Evolutionary conservation across 2,888 invertebrate species (phyloP).

Genomic region (Epinotia brunnichana): DNA sequence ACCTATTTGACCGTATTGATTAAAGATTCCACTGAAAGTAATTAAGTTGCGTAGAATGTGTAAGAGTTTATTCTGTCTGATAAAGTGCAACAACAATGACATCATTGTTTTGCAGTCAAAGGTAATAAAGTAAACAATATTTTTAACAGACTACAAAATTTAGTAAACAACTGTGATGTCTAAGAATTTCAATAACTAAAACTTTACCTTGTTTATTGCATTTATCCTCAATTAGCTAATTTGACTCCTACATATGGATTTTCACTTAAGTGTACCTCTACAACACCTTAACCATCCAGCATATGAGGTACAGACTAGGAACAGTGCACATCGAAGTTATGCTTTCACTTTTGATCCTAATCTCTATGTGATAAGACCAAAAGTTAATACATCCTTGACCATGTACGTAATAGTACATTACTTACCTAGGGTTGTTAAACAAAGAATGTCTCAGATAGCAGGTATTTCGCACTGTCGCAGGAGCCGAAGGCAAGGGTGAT

Average conservation of each 20-base stretch:
- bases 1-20: neutral
- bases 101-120: conserved; percentile 4
- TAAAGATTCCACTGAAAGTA: conserved; percentile 8
- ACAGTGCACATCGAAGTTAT: no score
- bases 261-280: no score
- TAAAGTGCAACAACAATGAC: conserved; percentile 16
- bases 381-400: no score
- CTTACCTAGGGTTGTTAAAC: no score
- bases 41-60: neutral
- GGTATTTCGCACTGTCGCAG: no score
- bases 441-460: no score
- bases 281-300: no score
- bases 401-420: no score
- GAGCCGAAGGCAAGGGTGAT: no score
- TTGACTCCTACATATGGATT: neutral
- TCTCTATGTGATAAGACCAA: no score
- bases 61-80: neutral
- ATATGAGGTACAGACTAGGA: no score
- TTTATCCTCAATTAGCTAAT: neutral
- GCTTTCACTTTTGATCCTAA: no score
- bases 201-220: neutral
- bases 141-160: neutral
- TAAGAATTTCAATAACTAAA: neutral
- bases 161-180: neutral
- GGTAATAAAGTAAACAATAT: neutral